These are phyloP conservation scores for Drosophila birchii DNA, from an alignment of 2,888 invertebrate genomes.

Conservation along the genomic window DNA sequence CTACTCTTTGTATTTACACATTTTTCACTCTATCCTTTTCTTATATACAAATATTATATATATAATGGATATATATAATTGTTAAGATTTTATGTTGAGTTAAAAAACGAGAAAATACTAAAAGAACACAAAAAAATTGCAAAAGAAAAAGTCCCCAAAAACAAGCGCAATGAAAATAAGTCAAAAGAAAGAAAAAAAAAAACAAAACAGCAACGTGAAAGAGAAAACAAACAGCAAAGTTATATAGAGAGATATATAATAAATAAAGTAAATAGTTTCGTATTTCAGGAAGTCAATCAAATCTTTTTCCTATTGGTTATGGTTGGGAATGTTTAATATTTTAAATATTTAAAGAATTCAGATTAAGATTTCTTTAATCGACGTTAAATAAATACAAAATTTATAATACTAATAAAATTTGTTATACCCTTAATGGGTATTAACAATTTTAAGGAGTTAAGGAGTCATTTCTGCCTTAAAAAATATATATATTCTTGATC, in stretches of 20 bases:
- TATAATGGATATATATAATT: conserved; percentile 44
- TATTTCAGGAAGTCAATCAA: conserved; percentile 78
- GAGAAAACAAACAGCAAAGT: conserved; percentile 64
- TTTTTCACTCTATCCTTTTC: conserved; percentile 72
- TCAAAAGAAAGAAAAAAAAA: conserved; percentile 52
- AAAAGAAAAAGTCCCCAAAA: conserved; percentile 59
- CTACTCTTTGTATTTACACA: conserved; percentile 71
- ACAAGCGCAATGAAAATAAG: conserved; percentile 59
- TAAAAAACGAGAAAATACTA: conserved; percentile 62
- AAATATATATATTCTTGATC: too few species aligned
- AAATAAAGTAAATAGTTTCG: conserved; percentile 79
- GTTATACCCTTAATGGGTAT: too few species aligned
- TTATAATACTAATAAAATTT: too few species aligned
- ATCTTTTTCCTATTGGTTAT: conserved; percentile 23
- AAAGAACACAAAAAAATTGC: conserved; percentile 70
- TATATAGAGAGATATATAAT: conserved; percentile 76
- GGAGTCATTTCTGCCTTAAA: too few species aligned
- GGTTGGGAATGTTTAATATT: neutral
- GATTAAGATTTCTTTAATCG: too few species aligned
- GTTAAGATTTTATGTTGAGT: conserved; percentile 72
- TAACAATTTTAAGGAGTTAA: too few species aligned
- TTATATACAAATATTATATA: conserved; percentile 41
- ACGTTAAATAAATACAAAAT: too few species aligned
- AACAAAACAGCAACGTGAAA: conserved; percentile 63
- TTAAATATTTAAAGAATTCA: too few species aligned